Conservation (phyloP, 2,888 invertebrate genomes). For the Drosophila pullipes region DNA sequence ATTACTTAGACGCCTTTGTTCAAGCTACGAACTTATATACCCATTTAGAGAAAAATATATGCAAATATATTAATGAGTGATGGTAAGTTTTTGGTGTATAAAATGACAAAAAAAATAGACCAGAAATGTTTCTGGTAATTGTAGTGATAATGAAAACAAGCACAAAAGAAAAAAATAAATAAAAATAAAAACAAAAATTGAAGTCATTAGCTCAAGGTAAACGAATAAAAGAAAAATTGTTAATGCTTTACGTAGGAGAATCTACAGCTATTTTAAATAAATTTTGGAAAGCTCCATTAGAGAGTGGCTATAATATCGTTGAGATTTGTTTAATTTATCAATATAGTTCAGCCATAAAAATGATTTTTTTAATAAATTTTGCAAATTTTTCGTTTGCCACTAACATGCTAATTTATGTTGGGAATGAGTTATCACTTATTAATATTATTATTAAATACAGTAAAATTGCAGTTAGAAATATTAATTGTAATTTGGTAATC, state of each 20-base stretch:
- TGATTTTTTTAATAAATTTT: not conserved
- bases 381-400: not conserved
- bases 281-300: not conserved
- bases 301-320: not conserved
- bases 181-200: not conserved
- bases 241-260: not conserved
- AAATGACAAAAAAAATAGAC: not conserved
- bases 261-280: not conserved
- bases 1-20: not conserved
- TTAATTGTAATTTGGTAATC: not conserved
- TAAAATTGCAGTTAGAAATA: not conserved
- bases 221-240: not conserved
- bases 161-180: not conserved
- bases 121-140: not conserved
- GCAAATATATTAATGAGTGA: not conserved
- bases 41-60: too few species aligned
- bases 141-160: too few species aligned
- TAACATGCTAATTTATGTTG: not conserved
- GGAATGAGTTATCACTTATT: not conserved
- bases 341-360: not conserved
- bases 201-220: not conserved
- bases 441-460: not conserved
- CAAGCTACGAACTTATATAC: not conserved
- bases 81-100: not conserved
- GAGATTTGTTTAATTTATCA: not conserved